phyloP scores from a whole-genome alignment of 2,113 vertebrate species.

The Tachysurus vachellii region DNA sequence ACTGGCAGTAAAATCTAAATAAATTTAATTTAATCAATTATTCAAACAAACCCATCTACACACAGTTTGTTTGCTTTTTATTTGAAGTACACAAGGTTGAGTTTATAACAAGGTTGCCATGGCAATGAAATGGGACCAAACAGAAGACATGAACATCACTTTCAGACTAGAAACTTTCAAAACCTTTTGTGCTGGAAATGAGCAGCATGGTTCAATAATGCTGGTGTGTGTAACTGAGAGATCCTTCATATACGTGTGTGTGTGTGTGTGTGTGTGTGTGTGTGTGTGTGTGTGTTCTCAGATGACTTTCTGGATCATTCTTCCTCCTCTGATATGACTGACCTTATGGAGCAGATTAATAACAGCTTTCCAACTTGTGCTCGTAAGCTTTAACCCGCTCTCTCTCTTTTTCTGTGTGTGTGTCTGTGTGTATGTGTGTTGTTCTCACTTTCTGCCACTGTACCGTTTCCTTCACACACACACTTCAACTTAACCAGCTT shows the following conservation, averaged over 20 bases:
- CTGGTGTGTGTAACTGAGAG: conserved; percentile 55
- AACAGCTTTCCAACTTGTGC: conserved; percentile 90
- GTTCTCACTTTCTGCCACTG: background rate
- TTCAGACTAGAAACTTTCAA: background rate
- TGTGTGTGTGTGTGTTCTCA: conserved; percentile 56
- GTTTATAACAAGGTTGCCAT: background rate
- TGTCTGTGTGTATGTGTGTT: background rate
- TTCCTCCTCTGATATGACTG: conserved; percentile 88
- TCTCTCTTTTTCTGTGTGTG: background rate
- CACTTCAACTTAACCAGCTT: background rate
- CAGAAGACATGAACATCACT: too few species aligned
- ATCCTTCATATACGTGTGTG: background rate
- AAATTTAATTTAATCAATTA: background rate
- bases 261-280: conserved; percentile 38
- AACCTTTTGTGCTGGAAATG: conserved; percentile 1
- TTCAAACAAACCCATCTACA: background rate
- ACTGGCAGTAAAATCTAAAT: background rate
- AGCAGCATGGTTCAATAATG: background rate
- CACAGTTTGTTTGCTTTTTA: background rate
- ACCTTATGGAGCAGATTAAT: conserved; percentile 97
- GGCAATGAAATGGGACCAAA: background rate
- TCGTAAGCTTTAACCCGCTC: conserved; percentile 77
- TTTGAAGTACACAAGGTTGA: background rate
- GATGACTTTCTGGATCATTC: conserved; percentile 84
- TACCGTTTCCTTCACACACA: background rate